phyloP scores from a whole-genome alignment of 2,113 vertebrate species.

The Chloebia gouldiae region DNA sequence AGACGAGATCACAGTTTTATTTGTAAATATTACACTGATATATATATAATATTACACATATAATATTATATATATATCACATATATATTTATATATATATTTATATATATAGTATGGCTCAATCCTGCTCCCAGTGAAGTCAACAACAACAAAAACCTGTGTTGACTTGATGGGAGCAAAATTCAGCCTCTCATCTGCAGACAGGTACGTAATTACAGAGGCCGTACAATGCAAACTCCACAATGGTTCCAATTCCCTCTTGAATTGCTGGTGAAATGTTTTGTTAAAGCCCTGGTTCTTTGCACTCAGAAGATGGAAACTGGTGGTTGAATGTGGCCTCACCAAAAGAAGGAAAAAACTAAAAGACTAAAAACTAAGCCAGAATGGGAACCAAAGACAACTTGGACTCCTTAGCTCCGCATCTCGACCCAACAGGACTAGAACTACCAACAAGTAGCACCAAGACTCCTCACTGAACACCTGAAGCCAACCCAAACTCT shows the following conservation, averaged over 20 bases:
- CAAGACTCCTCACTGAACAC: constrained; percentile 13
- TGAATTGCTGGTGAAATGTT: constrained; percentile 76
- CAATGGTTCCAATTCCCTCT: constrained; percentile 66
- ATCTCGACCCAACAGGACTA: constrained; percentile 25
- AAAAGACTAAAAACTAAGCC: constrained; percentile 25
- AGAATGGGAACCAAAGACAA: constrained; percentile 52
- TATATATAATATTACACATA: constrained; percentile 77
- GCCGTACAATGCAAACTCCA: constrained; percentile 71
- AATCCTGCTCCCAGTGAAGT: constrained; percentile 53
- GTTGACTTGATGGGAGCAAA: constrained; percentile 67
- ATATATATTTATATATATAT: constrained; percentile 72
- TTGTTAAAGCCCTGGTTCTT: constrained; percentile 60
- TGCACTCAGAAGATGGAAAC: constrained; percentile 65
- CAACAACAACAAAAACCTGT: constrained; percentile 20
- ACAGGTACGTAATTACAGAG: constrained; percentile 76
- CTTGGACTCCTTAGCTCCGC: neutral
- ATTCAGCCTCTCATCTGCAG: constrained; percentile 66
- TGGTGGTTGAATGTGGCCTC: constrained; percentile 44
- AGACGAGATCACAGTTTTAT: constrained; percentile 85
- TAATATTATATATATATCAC: constrained; percentile 77
- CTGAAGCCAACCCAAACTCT: constrained; percentile 35
- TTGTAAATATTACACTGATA: constrained; percentile 81
- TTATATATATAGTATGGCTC: constrained; percentile 73
- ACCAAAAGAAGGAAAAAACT: neutral
- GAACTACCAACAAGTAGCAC: constrained; percentile 23